phyloP scores from a whole-genome alignment of 2,797 vertebrate genomes.

The Ptychobarbus kaznakovi region DNA sequence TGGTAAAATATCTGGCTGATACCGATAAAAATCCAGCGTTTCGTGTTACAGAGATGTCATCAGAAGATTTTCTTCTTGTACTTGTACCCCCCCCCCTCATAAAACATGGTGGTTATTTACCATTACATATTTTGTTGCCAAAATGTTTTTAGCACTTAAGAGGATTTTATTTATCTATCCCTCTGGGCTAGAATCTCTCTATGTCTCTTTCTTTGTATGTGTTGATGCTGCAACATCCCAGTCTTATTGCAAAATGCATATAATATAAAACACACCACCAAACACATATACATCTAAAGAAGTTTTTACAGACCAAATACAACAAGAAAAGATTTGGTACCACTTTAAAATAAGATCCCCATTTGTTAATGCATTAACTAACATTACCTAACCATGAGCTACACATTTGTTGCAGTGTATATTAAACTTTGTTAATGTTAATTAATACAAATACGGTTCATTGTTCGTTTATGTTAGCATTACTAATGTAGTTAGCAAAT shows the following conservation, averaged over 20 bases:
- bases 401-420: background rate
- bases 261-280: background rate
- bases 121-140: constrained; percentile 74
- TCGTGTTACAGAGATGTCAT: constrained; percentile 75
- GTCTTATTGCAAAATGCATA: constrained; percentile 8
- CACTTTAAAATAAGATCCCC: background rate
- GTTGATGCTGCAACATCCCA: background rate
- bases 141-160: constrained; percentile 78
- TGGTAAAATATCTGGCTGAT: constrained; percentile 81
- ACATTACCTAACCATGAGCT: background rate
- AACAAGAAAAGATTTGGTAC: background rate
- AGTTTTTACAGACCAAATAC: background rate
- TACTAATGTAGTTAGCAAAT: background rate
- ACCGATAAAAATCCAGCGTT: constrained; percentile 82
- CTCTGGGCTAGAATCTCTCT: constrained; percentile 41
- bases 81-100: background rate
- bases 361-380: background rate
- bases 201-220: background rate
- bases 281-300: background rate
- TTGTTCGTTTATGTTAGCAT: no score
- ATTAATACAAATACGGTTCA: background rate
- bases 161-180: constrained; percentile 74
- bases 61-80: constrained; percentile 70
- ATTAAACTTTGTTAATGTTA: no score
- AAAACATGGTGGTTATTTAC: constrained; percentile 75